Base-by-base conservation (phyloP, 92 coral and sea anemone species). In the Zoanthus sociatus region DNA sequence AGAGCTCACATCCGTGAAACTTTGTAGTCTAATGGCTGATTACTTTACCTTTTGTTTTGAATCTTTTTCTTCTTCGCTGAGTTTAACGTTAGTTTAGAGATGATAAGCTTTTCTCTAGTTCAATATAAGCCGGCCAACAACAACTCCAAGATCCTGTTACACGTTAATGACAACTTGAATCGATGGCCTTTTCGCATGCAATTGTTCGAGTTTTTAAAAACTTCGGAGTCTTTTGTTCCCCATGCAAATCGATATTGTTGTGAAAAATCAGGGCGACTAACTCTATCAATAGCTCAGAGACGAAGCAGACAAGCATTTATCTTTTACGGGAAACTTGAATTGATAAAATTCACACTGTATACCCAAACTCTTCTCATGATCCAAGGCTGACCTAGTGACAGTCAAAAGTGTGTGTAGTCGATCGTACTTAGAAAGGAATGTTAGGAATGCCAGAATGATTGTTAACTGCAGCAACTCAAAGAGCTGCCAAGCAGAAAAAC, bases 191-290 rank as follows among this genome's bases (percentile, higher is more conserved):
- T 46, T 46, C 75, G 85, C 85, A 63, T 63, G 17, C 69, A 81
- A 81, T 81, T 81, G 85, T 81, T 81, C 30, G 85, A 66, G 73
- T 66, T 81, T 64, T 69, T 69, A 30, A 64, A 81, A 81, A 66
- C 74, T 67, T 30, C 85, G 71, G 63, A 64, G 75, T 11, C 85
- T 81, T 81, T 81, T 81, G 85, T 81, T 81, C 74, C 66, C 45
- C 85, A 81, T 81, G 85, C 85, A 81, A 81, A 81, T 81, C 66
- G 46, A 37, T 81, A 51, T 15, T 20, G 42, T 13, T 18, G 50
- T 26, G 32, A 66, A 60, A 81, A 64, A 73, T 64, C 60, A 32
- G 7, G 11, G 75, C 71, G 44, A 5, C 20, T 63, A 45, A 17
- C 47, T 20, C 46, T 46, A 10, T 44, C 60, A 48, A 18, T 17